Base-by-base conservation (phyloP, 92 coral and sea anemone genomes). In the Paramuricea clavata region DNA sequence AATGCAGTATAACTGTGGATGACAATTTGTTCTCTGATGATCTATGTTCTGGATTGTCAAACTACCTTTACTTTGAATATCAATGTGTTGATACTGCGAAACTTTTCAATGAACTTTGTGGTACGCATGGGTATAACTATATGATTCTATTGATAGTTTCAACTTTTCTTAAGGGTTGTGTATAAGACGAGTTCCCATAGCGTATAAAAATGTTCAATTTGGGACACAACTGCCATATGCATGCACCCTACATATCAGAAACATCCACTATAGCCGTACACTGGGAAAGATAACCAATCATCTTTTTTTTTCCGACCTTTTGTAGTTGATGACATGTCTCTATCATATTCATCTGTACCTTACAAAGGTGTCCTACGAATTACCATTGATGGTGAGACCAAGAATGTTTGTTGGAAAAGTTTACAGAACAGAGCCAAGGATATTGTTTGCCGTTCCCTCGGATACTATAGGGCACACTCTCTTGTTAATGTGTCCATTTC, bases 51-150 rank as follows among this genome's bases (percentile, higher is more conserved):
- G 62, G 62, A 54, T 54, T 54, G 62, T 10, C 5, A 54, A 54
- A 54, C 11, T 54, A 54, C 17, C 62, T 73, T 73, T 33, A 42
- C 59, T 42, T 73, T 49, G 79, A 73, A 42, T 73, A 73, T 44
- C 30, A 9, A 39, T 73, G 79, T 42, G 34, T 44, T 15, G 12
- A 34, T 67, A 2, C 36, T 67, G n/a, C 8, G n/a, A n/a, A n/a
- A n/a, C n/a, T n/a, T 67, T 26, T 7, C 22, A 67, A 3, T 0
- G 4, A 30, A 1, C 19, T 34, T 30, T 34, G 73, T n/a, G 43
- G 39, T 30, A 67, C 23, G 39, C 25, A 30, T 17, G 10, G 44
- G n/a, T n/a, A 61, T 23, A 27, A n/a, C 16, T 47, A 47, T 1
- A 36, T 1, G 54, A 23, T 0, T 61, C 9, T 61, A 61, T 5